Evolutionary conservation across 2,113 vertebrate genomes (phyloP), one percentile per base, ranked within the genome.

Genomic region (Upupa epops): DNA sequence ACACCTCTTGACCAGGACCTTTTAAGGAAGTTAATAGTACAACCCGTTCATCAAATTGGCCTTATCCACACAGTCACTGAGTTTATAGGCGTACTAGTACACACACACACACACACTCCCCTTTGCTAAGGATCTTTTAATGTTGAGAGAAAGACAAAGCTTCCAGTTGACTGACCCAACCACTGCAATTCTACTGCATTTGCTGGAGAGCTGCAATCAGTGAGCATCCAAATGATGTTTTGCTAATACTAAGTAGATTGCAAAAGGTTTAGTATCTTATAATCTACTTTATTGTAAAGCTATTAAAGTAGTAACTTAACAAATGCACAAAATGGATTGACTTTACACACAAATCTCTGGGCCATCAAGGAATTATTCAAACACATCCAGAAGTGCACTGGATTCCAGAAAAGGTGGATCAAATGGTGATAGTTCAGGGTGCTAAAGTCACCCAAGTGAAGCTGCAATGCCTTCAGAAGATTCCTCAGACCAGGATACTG

Each of bases 211-310:
- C 60, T 74, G 79, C 56, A 65, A 59, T 66, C 70, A 70, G 9
- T 28, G 80, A 79, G 24, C 75, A 83, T 58, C 55, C 52, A 73
- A 73, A 91, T 89, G 68, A 91, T 66, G 64, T 81, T 92, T 92
- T 92, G 74, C 81, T 92, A 92, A 94, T 65, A 95, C 52, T 85
- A 92, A 93, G 69, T 54, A 90, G 84, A 86, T n/a, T 83, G 58
- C 79, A 83, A 89, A 42, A 58, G 68, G 42, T 78, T 96, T 94
- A 93, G 80, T 87, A 88, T 74, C 77, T 90, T 76, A 93, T 79
- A 93, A 83, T 82, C 87, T 95, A 88, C 45, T 81, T 88, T 66
- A 89, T 91, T 90, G 80, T n/a, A 93, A 36, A 85, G 91, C 89
- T 95, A 74, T 72, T n/a, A n/a, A 86, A 91, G 69, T 45, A 88